Evolutionary conservation across 2,113 vertebrate genomes (phyloP), one percentile per base, ranked within the genome.

Genomic region (Perca flavescens): DNA sequence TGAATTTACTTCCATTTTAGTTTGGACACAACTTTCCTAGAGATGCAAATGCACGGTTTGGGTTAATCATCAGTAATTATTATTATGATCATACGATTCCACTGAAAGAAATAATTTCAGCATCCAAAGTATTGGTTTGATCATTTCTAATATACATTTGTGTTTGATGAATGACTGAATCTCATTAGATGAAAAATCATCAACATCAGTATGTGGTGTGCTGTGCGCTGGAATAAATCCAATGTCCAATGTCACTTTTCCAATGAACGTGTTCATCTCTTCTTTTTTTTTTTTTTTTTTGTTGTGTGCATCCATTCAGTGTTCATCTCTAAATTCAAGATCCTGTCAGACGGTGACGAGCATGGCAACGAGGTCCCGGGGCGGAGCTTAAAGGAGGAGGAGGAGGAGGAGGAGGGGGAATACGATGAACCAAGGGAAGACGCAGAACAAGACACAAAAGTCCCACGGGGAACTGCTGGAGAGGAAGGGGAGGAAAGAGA

Each of bases 271-370:
- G 72, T 62, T 21, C 1, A 61, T 3, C 25, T 68, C 1, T n/a
- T 53, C 31, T 56, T 66, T 15, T 60, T 11, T 77, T 10, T 11
- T 0, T 14, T 77, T 10, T 3, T 0, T 2, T 12, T 25, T 53
- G 11, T 14, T 62, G 6, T 70, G 3, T 84, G 12, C 57, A 13
- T 88, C 10, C 73, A 1, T 84, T 31, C 82, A 98, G 98, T 99
- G 21, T 99, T 99, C 84, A 79, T 96, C 60, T 97, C 97, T 0
- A 91, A 88, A 79, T 99, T 98, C 91, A 96, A 89, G 93, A 93
- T 99, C 63, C 89, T 99, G 67, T 86, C 88, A 85, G 89, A 84
- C 46, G 79, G 28, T 16, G 90, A 94, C 62, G n/a, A 75, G 4
- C 31, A 11, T 2, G 80, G 89, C 25, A 12, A 10, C 6, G 14